Base-by-base conservation (phyloP, 1,140 invertebrate genomes). In the Asbolus verrucosus region DNA sequence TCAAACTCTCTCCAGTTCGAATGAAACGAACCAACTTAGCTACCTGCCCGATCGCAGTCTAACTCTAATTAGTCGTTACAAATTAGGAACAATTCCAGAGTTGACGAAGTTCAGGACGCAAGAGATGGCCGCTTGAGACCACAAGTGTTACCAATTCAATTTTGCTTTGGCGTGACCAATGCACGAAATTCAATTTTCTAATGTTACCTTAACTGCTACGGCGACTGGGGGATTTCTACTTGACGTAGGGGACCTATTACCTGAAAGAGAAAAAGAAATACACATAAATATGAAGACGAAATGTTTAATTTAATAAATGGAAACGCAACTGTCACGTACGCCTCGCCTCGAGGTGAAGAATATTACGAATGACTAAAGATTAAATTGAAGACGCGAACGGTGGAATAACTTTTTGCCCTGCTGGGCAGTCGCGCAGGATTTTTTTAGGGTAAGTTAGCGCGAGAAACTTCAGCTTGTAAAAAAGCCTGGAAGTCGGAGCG, bases 1-100 rank as follows among this genome's bases (percentile, higher is more conserved):
- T 54, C 3, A 27, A 27, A 27, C 3, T n/a, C 24, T 27, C 24
- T 27, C 19, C 19, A 14, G n/a, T 46, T n/a, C 15, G 41, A 46
- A 46, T 21, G 3, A 27, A 54, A 54, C 46, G 19, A 19, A 71
- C 70, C 65, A 38, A 30, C 21, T 27, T 4, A 27, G 19, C 19
- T 27, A 54, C 46, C 46, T 54, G 46, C 8, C 46, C 46, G 21
- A 11, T 27, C 11, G 19, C 46, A 14, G 13, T 54, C 11, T 19
- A 16, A 62, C 62, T 71, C 70, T 71, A 71, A 71, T 71, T 71
- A 71, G 70, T 71, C 65, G 65, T 62, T 41, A 60, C 43, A 43
- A 71, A 71, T 71, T 71, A 65, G 36, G 24, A 54, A 65, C 70
- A 71, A 71, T 71, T 67, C 65, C 24, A 54, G n/a, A 19, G 46